A percentile compares a stretch with the other conserved stretches of the same genome.
Evolutionary conservation across 2,888 invertebrate species (phyloP).

Genomic region (Eristalis pertinax): DNA sequence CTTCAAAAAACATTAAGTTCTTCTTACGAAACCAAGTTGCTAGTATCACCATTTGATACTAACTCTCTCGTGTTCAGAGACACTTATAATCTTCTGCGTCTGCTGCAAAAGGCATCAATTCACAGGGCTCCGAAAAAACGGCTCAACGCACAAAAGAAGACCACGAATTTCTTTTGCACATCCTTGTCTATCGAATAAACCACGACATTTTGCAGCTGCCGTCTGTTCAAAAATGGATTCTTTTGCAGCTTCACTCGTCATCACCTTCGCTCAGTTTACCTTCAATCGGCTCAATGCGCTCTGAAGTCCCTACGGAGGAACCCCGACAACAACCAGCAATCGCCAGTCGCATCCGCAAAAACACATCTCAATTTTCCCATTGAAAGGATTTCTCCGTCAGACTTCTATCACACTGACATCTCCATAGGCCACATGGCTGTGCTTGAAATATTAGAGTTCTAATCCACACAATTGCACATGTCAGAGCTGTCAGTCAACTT

Average conservation of each 20-base stretch:
- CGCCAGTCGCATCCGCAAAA: background rate
- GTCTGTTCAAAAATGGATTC: background rate
- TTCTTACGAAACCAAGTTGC: too few species aligned
- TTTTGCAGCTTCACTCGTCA: background rate
- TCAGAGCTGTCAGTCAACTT: slow-evolving; percentile 33
- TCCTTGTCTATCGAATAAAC: too few species aligned
- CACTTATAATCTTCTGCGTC: too few species aligned
- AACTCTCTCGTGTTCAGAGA: too few species aligned
- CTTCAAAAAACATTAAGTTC: too few species aligned
- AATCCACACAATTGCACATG: slow-evolving; percentile 2
- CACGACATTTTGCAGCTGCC: too few species aligned
- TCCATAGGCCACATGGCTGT: background rate
- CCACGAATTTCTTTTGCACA: too few species aligned
- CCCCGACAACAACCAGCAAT: background rate
- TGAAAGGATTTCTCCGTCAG: background rate
- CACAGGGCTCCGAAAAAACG: too few species aligned
- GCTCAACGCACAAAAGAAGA: too few species aligned
- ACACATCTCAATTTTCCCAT: background rate
- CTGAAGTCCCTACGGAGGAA: background rate
- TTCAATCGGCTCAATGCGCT: background rate
- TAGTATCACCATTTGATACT: too few species aligned
- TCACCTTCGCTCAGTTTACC: background rate
- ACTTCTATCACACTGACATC: background rate
- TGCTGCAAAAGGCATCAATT: too few species aligned
- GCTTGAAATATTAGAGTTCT: background rate